Base-by-base conservation (phyloP, 2,113 vertebrate genomes). In the Callaeas wilsoni region DNA sequence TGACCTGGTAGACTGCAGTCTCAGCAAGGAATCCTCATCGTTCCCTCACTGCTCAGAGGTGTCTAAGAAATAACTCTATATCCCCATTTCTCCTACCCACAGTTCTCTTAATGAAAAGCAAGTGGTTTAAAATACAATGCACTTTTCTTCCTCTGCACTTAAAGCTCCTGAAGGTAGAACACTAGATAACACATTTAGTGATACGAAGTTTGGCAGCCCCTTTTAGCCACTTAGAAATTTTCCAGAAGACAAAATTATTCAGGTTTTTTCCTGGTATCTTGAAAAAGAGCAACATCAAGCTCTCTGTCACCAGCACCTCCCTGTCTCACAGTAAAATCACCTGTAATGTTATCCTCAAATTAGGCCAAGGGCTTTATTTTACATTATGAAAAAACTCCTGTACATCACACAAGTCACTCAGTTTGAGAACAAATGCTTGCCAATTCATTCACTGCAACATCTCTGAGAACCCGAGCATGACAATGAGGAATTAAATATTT, bases 1-100 rank as follows among this genome's bases (percentile, higher is more conserved):
- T 44, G 71, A 39, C 41, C 18, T 33, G 42, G 13, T 3, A 85
- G 47, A 35, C 1, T 0, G 0, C 41, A 83, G 22, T 13, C 69
- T 33, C 35, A 57, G 9, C 62, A 44, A 55, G 46, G 39, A 69
- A 29, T n/a, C 32, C 8, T 63, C 26, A 30, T 32, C 8, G 2
- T 37, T 64, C 57, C 41, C 63, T 73, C 39, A 16, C 35, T 44
- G 27, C 29, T 64, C 55, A 39, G 19, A 41, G 46, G 29, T 86
- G 47, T 30, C 78, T 62, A 55, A 81, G 47, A 88, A 83, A 26
- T 9, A 46, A 42, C 10, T 19, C 39, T 3, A 16, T 2, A 2
- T 9, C 29, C 27, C 3, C 2, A 0, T 21, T 60, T 33, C 39
- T 76, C 64, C 62, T 20, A 37, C 8, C 13, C 26, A 71, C 4